Evolutionary conservation across 2,797 vertebrate genomes (phyloP).

Genomic region (Rhodeus uyekii): DNA sequence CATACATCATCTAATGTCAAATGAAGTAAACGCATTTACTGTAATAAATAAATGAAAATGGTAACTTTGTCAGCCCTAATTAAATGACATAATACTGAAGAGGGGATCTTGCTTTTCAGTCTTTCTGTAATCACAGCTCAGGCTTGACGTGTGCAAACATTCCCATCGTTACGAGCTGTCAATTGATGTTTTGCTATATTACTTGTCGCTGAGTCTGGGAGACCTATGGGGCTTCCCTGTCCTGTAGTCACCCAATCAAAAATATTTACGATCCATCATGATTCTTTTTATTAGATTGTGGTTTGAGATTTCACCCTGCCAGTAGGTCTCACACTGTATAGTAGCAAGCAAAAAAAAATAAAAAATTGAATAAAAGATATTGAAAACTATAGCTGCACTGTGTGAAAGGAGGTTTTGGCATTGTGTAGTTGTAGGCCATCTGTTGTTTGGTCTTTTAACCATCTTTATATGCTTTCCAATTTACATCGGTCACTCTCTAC

Average conservation of each 20-base stretch:
- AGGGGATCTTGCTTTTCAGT: slow-evolving; percentile 15
- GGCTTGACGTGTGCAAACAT: slow-evolving; percentile 44
- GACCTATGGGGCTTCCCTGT: slow-evolving; percentile 34
- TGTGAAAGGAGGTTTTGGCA: not conserved
- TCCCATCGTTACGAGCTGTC: slow-evolving; percentile 26
- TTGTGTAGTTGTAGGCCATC: not conserved
- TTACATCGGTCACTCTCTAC: not conserved
- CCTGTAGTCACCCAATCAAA: slow-evolving; percentile 54
- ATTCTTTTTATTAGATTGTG: slow-evolving; percentile 58
- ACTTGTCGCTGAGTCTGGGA: slow-evolving; percentile 32
- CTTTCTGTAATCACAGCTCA: slow-evolving; percentile 6
- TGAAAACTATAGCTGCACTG: slow-evolving; percentile 18
- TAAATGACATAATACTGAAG: not conserved
- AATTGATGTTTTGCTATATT: slow-evolving; percentile 46
- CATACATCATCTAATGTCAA: not conserved
- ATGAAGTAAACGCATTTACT: not conserved
- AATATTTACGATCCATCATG: slow-evolving; percentile 56
- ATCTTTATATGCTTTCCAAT: not conserved
- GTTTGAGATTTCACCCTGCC: slow-evolving; percentile 52
- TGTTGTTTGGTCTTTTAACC: not conserved
- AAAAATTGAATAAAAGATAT: slow-evolving; percentile 22
- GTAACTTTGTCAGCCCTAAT: not conserved
- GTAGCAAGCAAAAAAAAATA: slow-evolving; percentile 17
- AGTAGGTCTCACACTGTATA: slow-evolving; percentile 41
- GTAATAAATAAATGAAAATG: not conserved